Base-by-base conservation (phyloP, 2,888 invertebrate species). In the Acleris cristana region DNA sequence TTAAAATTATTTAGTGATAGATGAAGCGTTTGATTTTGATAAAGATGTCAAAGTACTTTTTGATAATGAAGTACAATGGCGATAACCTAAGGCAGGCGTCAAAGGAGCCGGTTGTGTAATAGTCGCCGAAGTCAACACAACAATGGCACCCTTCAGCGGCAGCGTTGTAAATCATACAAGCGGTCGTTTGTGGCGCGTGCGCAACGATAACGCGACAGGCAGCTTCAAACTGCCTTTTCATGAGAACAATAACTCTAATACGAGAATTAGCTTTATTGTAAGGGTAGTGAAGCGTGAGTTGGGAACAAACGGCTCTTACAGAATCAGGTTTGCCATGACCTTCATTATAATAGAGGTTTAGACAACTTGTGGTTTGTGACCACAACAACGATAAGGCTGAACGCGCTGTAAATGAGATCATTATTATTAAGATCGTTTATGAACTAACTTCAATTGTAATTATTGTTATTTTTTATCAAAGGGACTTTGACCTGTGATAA, bases 131-230 rank as follows among this genome's bases (percentile, higher is more conserved):
- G 82, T 86, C 86, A 84, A 81, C 78, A 79, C 80, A 86, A 89
- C 89, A 89, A 89, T 85, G 82, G 82, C 76, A 81, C 82, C 86
- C 84, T 85, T 88, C 84, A 85, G n/a, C 81, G 79, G 75, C 79
- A 77, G 81, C 81, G 81, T 77, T 81, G 85, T 90, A 89, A 90
- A 90, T 89, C 90, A 88, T 86, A 89, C 85, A 87, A 83, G 80
- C 80, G 79, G 81, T 79, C 84, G 86, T 84, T 86, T 85, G 84
- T 80, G 85, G 89, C 90, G 89, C 90, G 90, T 89, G 90, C 89
- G 83, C 85, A 75, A 77, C 75, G 73, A 75, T 71, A 72, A 70
- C 70, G 73, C 73, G 73, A 77, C 74, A 72, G 70, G 61, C 66
- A 45, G 55, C 57, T 65, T 66, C 71, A 72, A 77, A 55, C 51